Conservation (phyloP, 1,140 invertebrate genomes). For the Brachystomella parvula region DNA sequence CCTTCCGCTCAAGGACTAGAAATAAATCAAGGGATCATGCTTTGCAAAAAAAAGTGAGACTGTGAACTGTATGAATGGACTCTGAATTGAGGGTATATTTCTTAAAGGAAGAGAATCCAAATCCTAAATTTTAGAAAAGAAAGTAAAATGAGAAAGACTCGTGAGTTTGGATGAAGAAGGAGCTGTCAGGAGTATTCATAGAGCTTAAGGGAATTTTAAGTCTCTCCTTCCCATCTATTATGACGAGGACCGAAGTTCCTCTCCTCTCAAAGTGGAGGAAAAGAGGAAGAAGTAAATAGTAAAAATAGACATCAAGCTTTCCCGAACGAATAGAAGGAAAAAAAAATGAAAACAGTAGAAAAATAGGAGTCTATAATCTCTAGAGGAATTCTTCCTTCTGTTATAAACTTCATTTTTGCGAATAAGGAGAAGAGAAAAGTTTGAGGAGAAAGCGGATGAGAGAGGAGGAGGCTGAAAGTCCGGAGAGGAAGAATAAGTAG, state of each 20-base stretch:
- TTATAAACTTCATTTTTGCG: background rate
- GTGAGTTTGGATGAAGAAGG: background rate
- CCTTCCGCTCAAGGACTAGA: too few relatives aligned
- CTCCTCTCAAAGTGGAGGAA: constrained; percentile 6
- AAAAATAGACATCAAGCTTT: constrained; percentile 6
- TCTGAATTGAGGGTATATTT: too few relatives aligned
- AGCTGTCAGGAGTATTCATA: constrained; percentile 7
- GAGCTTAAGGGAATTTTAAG: background rate
- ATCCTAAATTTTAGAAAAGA: too few relatives aligned
- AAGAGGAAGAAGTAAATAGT: background rate
- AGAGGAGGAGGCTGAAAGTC: constrained; percentile 7
- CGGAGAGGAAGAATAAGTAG: background rate
- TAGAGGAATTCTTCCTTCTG: constrained; percentile 24
- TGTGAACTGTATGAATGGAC: too few relatives aligned
- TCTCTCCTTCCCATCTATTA: background rate
- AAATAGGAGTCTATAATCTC: constrained; percentile 34
- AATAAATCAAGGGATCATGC: too few relatives aligned
- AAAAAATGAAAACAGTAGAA: constrained; percentile 25
- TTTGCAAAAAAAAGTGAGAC: too few relatives aligned
- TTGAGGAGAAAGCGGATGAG: background rate
- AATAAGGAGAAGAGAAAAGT: constrained; percentile 1
- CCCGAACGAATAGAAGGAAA: constrained; percentile 18
- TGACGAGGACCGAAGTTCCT: background rate
- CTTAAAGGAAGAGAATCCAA: too few relatives aligned
- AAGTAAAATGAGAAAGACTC: background rate